Percentiles rank a stretch among this genome's conserved stretches.
These are phyloP conservation scores for Perizoma flavofasciatum DNA, from an alignment of 2,888 invertebrate species.

Conservation along the genomic window DNA sequence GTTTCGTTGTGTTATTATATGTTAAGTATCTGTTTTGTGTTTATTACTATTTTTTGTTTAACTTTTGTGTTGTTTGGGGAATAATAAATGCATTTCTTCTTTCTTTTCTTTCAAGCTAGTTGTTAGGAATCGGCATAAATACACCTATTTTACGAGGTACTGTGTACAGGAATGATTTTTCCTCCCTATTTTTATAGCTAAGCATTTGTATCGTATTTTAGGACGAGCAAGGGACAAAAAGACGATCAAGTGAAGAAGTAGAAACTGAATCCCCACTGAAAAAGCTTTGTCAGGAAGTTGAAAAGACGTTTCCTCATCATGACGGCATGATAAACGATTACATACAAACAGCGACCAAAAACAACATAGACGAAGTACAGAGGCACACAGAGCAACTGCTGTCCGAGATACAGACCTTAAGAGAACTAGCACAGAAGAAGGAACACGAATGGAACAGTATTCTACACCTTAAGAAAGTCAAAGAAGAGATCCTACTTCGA, in stretches of 20 bases:
- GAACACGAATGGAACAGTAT: slow-evolving; percentile 95
- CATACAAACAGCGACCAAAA: slow-evolving; percentile 85
- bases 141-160: too few species aligned
- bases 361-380: slow-evolving; percentile 84
- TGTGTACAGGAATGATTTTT: too few species aligned
- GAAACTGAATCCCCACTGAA: slow-evolving; percentile 77
- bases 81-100: too few species aligned
- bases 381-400: slow-evolving; percentile 86
- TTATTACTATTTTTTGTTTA: too few species aligned
- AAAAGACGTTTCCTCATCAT: slow-evolving; percentile 80
- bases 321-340: slow-evolving; percentile 86
- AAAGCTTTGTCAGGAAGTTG: slow-evolving; percentile 78
- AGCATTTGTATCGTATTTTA: slow-evolving; percentile 37
- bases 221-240: slow-evolving; percentile 71
- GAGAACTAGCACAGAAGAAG: slow-evolving; percentile 90
- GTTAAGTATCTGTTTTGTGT: too few species aligned
- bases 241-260: slow-evolving; percentile 69
- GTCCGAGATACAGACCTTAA: slow-evolving; percentile 87
- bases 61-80: too few species aligned
- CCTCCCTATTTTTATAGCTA: too few species aligned
- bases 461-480: slow-evolving; percentile 91
- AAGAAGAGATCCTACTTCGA: slow-evolving; percentile 91
- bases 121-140: too few species aligned
- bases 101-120: too few species aligned
- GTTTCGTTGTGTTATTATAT: too few species aligned